Conservation (phyloP, 2,113 vertebrate species). For the Blennius ocellaris region DNA sequence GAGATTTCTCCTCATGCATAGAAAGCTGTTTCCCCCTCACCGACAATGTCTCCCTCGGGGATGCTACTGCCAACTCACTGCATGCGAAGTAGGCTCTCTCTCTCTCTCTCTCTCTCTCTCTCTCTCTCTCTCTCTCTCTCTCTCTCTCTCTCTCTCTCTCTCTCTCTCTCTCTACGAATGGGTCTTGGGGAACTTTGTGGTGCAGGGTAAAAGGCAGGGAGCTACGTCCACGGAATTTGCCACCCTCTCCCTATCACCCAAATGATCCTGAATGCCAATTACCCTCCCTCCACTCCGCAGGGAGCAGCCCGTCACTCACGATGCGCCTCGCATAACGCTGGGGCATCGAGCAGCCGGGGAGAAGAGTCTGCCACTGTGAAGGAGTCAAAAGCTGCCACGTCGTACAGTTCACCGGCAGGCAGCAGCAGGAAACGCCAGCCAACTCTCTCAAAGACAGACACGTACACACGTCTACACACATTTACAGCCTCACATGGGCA, state of each 20-base stretch:
- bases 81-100: constrained; percentile 78
- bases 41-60: constrained; percentile 76
- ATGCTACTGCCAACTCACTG: constrained; percentile 75
- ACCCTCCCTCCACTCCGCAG: constrained; percentile 74
- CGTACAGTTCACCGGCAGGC: constrained; percentile 39
- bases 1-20: constrained; percentile 85
- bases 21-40: constrained; percentile 79
- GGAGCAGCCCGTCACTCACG: constrained; percentile 82
- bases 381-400: constrained; percentile 56
- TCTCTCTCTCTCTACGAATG: constrained; percentile 48
- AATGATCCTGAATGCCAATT: constrained; percentile 85
- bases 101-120: constrained; percentile 32
- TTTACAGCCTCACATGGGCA: neutral
- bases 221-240: constrained; percentile 69
- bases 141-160: constrained; percentile 49
- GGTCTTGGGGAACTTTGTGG: constrained; percentile 73
- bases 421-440: constrained; percentile 20
- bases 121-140: constrained; percentile 42
- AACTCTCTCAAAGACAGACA: neutral
- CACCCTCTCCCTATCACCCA: constrained; percentile 78
- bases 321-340: constrained; percentile 58
- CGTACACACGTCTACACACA: neutral
- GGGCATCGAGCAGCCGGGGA: constrained; percentile 37
- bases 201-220: constrained; percentile 67
- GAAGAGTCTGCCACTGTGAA: constrained; percentile 54